Evolutionary conservation across 1,140 invertebrate species (phyloP).

Genomic region (Habropoda laboriosa): DNA sequence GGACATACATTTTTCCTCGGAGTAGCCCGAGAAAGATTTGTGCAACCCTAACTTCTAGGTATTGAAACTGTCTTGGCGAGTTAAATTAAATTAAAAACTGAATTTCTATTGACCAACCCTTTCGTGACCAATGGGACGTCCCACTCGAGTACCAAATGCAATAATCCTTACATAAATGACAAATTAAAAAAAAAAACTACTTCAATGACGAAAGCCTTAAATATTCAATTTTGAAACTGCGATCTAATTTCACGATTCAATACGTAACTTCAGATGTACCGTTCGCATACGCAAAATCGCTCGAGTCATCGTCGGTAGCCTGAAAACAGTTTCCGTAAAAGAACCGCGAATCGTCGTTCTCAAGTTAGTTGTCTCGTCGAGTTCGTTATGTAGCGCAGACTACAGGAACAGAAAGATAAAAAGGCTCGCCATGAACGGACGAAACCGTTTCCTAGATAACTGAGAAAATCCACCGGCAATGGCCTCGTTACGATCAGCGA

Average conservation of each 20-base stretch:
- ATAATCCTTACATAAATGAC: no score
- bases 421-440: slow-evolving; percentile 15
- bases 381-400: slow-evolving; percentile 29
- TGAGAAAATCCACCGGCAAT: slow-evolving; percentile 63
- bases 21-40: no score
- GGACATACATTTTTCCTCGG: no score
- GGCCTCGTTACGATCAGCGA: slow-evolving; percentile 55
- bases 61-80: no score
- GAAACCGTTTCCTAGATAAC: slow-evolving; percentile 61
- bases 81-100: no score
- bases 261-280: neutral
- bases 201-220: no score
- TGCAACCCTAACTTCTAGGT: no score
- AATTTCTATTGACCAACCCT: no score
- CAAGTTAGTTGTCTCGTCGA: neutral
- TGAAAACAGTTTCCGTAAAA: neutral
- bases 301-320: neutral
- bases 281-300: neutral
- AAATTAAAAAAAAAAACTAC: no score
- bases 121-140: no score
- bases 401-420: neutral
- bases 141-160: no score
- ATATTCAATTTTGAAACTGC: neutral
- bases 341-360: neutral
- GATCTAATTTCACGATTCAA: neutral